phyloP scores from a whole-genome alignment of 2,888 invertebrate genomes.

The Ormyrus thymus region DNA sequence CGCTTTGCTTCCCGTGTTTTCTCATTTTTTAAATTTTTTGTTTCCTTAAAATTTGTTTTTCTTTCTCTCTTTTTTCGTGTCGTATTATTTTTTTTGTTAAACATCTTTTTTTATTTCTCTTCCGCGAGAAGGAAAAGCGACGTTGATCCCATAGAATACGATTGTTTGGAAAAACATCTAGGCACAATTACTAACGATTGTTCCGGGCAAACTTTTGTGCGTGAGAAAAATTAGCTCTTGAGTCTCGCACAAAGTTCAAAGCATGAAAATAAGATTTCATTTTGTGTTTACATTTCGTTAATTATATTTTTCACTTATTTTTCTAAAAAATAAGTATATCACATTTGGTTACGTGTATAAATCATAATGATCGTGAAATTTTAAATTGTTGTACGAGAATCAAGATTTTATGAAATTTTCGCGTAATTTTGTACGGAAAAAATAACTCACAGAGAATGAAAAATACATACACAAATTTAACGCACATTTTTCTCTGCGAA shows the following conservation, averaged over 20 bases:
- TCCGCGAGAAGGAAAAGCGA: conserved; percentile 65
- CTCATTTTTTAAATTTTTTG: conserved; percentile 40
- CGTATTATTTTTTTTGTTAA: conserved; percentile 33
- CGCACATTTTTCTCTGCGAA: conserved; percentile 7
- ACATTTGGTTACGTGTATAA: conserved; percentile 38
- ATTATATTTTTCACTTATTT: conserved; percentile 18
- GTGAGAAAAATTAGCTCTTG: conserved; percentile 59
- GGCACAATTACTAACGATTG: conserved; percentile 73
- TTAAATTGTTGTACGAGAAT: conserved; percentile 45
- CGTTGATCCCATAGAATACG: conserved; percentile 72
- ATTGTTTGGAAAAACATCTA: conserved; percentile 67
- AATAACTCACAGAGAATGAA: conserved; percentile 26
- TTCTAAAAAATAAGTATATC: conserved; percentile 43
- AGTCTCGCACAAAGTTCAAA: conserved; percentile 48
- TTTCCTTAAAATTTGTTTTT: conserved; percentile 38
- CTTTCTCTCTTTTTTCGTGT: conserved; percentile 48
- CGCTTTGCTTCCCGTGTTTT: conserved; percentile 19
- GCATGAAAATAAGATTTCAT: conserved; percentile 4
- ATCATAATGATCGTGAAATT: conserved; percentile 32
- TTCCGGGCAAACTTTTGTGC: conserved; percentile 68
- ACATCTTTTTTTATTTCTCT: conserved; percentile 49
- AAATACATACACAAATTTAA: background rate
- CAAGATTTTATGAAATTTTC: conserved; percentile 33
- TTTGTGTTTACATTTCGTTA: conserved; percentile 34
- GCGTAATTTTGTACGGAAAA: conserved; percentile 16